Percentiles rank a stretch among this genome's conserved stretches.
phyloP scores from a whole-genome alignment of 1,140 invertebrate genomes.

The Diabrotica undecimpunctata region DNA sequence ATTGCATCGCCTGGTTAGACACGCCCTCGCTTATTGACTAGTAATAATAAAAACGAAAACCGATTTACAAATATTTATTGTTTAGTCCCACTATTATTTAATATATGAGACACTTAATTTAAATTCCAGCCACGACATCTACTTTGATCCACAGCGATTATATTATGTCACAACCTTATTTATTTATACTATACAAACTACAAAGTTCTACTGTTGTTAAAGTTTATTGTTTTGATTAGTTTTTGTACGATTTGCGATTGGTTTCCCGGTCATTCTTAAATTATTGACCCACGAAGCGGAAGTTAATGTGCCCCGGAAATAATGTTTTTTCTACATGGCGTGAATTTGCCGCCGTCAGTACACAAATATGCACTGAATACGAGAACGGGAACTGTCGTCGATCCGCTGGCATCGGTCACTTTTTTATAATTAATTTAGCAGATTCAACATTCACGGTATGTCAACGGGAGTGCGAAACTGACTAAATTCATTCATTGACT shows the following conservation, averaged over 20 bases:
- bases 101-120: too few species aligned
- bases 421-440: conserved; percentile 5
- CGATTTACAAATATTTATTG: not conserved
- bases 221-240: not conserved
- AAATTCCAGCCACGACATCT: not conserved
- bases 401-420: conserved; percentile 3
- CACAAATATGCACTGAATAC: not conserved
- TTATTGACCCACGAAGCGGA: conserved; percentile 11
- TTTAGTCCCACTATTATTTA: not conserved
- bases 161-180: not conserved
- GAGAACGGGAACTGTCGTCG: not conserved
- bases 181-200: not conserved
- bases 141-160: not conserved
- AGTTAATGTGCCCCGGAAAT: not conserved
- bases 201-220: not conserved
- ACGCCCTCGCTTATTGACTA: conserved; percentile 30
- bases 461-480: conserved; percentile 18
- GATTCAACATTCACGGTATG: conserved; percentile 1
- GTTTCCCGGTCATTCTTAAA: conserved; percentile 5
- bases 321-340: not conserved
- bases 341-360: not conserved
- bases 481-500: conserved; percentile 32
- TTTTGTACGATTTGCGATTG: not conserved
- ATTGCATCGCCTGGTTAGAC: conserved; percentile 26
- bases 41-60: not conserved